Evolutionary conservation across 2,888 invertebrate genomes (phyloP), one percentile per base, ranked within the genome.

Genomic region (Dugesia japonica): DNA sequence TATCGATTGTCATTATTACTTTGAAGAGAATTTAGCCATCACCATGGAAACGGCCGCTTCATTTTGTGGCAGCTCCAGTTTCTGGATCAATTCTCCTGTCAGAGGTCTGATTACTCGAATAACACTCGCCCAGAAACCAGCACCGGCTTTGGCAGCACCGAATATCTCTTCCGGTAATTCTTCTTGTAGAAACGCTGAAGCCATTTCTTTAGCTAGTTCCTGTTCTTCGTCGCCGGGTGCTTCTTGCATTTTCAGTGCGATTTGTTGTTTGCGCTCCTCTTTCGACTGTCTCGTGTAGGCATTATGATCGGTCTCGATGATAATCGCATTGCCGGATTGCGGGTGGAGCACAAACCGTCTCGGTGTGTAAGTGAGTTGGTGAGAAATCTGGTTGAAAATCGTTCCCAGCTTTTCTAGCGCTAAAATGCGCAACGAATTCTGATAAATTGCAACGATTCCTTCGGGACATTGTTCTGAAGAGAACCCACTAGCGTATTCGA

Each of bases 391-490:
- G 86, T 98, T 99, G 84, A 99, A 98, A 0, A 98, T 94, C 0
- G 94, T 95, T 0, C 98, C 98, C 0, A 98, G 86, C 84, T 99
- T 99, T 84, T 98, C 98, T 76, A 99, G 86, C 0, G 97, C 95
- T 84, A 98, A 88, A 88, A 98, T 99, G 80, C 87, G 86, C 75
- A 98, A 86, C 0, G 97, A 97, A 83, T 98, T 98, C 0, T 94
- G 92, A 0, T 95, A 94, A 83, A 99, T 98, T 0, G 98, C 98
- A 0, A 98, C 98, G 80, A 98, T 94, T 80, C 98, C 98, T 85
- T 98, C 98, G 0, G 94, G 93, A 87, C 98, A 99, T 85, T 99
- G 98, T 85, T 98, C 97, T 80, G 88, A 88, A 0, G 88, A 87
- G 85, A 99, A 98, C 0, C 95, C 95, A 0, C 95, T 93, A 0